Base-by-base conservation (phyloP, 2,113 vertebrate species). In the Aegotheles bennettii region DNA sequence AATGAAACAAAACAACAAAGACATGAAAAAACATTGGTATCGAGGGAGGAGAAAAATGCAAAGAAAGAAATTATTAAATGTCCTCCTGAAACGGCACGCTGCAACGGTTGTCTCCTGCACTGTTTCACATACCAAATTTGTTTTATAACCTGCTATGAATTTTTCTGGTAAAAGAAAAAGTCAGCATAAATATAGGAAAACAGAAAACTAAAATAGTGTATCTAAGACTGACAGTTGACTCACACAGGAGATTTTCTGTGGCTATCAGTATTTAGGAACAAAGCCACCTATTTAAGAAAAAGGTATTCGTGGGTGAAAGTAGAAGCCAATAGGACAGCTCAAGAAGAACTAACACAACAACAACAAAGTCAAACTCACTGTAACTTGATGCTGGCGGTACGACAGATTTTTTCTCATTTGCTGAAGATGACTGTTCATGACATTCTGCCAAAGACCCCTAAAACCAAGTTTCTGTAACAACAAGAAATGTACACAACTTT, bases 381-480 rank as follows among this genome's bases (percentile, higher is more conserved):
- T 91, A 45, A 93, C 87, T 26, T 84, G 92, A 61, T 80, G 87
- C 83, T 99, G 99, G 87, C 82, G 97, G 40, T 97, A 59, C 12
- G 98, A 98, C 21, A 99, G 95, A 65, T 98, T 98, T 80, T 95
- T 97, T 91, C 98, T 98, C 53, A 98, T 81, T n/a, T 88, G 97
- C 35, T 97, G 97, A 50, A 96, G 91, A 89, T 43, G 98, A 76
- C 84, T 71, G 16, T 43, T 54, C 61, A 20, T 26, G 33, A 98
- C 96, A 11, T 99, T 98, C 35, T 97, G 94, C 56, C 23, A 84
- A 29, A 99, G 94, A 33, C 97, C 98, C 77, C 60, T 89, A 67
- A 99, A 85, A 56, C 98, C 98, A 51, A 95, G 88, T n/a, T 12
- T 64, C 99, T 99, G 86, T 45, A 97, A 67, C 91, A 84, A 90